Conservation (phyloP, 2,888 invertebrate genomes). For the Apodemia zela region DNA sequence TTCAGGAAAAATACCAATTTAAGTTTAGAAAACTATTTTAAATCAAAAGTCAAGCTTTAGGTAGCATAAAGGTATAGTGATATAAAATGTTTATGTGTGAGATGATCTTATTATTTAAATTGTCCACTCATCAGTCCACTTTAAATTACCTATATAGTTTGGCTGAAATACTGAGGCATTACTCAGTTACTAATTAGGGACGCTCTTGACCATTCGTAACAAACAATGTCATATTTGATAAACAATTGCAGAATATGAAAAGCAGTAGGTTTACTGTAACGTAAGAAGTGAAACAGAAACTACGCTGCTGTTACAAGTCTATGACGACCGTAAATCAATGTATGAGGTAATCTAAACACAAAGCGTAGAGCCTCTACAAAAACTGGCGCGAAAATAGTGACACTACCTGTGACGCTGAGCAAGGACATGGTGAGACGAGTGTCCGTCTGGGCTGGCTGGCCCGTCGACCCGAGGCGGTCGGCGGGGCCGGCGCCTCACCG, state of each 20-base stretch:
- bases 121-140: too few species aligned
- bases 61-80: too few species aligned
- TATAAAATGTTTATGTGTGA: too few species aligned
- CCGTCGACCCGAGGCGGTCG: constrained; percentile 79
- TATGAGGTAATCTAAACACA: constrained; percentile 48
- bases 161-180: too few species aligned
- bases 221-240: neutral
- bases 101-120: too few species aligned
- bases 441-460: constrained; percentile 62
- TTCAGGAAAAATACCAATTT: too few species aligned
- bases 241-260: neutral
- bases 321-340: constrained; percentile 52
- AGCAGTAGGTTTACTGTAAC: neutral
- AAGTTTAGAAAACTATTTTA: too few species aligned
- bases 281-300: constrained; percentile 21
- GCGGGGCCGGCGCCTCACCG: constrained; percentile 79
- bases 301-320: constrained; percentile 43
- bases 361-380: constrained; percentile 41
- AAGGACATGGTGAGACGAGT: constrained; percentile 76
- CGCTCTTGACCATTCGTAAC: neutral
- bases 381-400: constrained; percentile 42
- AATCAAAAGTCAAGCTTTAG: too few species aligned
- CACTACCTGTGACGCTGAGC: constrained; percentile 79
- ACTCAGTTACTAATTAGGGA: neutral
- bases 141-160: too few species aligned